Percentiles rank a stretch among this genome's conserved stretches.
Conservation (phyloP, 1,140 invertebrate genomes). For the Eumaeus atala region DNA sequence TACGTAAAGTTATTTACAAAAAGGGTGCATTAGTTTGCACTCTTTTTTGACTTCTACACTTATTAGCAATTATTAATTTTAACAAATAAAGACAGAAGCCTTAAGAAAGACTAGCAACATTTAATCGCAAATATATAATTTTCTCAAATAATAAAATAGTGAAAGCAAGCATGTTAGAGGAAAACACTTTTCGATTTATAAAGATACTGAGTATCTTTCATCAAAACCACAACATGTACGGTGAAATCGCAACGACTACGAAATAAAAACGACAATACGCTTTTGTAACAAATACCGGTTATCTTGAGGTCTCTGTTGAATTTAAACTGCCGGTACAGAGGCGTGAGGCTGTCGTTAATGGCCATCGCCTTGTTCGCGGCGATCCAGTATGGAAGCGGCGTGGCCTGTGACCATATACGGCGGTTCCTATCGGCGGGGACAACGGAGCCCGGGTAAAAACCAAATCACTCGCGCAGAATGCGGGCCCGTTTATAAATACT, state of each 20-base stretch:
- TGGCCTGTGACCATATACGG: slow-evolving; percentile 28
- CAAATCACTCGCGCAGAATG: neutral
- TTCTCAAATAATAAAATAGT: too few species aligned
- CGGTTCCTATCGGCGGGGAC: slow-evolving; percentile 21
- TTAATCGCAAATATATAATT: too few species aligned
- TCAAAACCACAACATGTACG: too few species aligned
- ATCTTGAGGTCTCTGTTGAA: slow-evolving; percentile 18
- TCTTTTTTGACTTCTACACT: too few species aligned
- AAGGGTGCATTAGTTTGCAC: too few species aligned
- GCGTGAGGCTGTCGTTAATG: slow-evolving; percentile 31
- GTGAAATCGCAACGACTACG: neutral
- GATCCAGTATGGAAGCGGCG: slow-evolving; percentile 31
- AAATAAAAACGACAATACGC: slow-evolving; percentile 5
- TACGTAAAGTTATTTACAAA: too few species aligned
- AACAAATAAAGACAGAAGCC: too few species aligned
- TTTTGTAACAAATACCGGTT: slow-evolving; percentile 8
- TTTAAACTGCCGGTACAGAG: slow-evolving; percentile 22
- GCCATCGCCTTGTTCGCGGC: slow-evolving; percentile 25
- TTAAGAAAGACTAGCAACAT: too few species aligned
- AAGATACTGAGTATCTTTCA: too few species aligned
- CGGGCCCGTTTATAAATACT: slow-evolving; percentile 10
- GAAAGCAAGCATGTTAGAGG: too few species aligned
- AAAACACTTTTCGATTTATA: too few species aligned
- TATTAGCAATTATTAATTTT: too few species aligned
- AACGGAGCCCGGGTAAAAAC: neutral